Conservation (phyloP, 37 sponge, comb jelly and placozoan species). For the Chondrilla cf. caribensis region DNA sequence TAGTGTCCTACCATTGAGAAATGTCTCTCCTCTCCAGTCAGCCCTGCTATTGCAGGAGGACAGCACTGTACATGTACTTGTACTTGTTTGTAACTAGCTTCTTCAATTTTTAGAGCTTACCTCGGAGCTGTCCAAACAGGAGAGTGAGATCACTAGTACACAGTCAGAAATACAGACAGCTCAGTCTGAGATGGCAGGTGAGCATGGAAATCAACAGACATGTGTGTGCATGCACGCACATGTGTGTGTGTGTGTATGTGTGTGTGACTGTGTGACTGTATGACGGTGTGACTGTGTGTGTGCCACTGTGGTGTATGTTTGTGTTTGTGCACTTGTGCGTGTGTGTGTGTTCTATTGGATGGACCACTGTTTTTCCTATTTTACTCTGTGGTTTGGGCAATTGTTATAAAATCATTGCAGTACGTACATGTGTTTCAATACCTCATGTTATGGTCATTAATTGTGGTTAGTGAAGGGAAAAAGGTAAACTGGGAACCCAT, state of each 20-base stretch:
- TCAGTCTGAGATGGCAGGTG: slow-evolving; percentile 9
- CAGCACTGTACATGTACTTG: neutral
- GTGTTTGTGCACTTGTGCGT: neutral
- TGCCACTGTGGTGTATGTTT: neutral
- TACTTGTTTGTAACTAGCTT: neutral
- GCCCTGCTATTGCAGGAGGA: no score
- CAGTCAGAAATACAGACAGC: neutral
- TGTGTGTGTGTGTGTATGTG: slow-evolving; percentile 19
- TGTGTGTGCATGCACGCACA: neutral
- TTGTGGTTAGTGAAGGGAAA: no score
- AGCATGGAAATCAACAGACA: neutral
- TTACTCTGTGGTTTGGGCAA: no score
- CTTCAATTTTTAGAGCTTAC: no score
- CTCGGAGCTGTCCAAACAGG: neutral
- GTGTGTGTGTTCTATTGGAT: no score
- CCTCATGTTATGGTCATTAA: no score
- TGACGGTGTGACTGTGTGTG: neutral
- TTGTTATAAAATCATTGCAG: no score
- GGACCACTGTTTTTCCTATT: no score
- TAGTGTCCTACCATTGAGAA: no score
- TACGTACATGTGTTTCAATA: no score
- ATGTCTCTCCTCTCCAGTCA: no score
- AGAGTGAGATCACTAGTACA: neutral
- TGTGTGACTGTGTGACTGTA: neutral
- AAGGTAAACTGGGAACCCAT: no score